Conservation (phyloP, 1,140 invertebrate species). For the Habropoda laboriosa region DNA sequence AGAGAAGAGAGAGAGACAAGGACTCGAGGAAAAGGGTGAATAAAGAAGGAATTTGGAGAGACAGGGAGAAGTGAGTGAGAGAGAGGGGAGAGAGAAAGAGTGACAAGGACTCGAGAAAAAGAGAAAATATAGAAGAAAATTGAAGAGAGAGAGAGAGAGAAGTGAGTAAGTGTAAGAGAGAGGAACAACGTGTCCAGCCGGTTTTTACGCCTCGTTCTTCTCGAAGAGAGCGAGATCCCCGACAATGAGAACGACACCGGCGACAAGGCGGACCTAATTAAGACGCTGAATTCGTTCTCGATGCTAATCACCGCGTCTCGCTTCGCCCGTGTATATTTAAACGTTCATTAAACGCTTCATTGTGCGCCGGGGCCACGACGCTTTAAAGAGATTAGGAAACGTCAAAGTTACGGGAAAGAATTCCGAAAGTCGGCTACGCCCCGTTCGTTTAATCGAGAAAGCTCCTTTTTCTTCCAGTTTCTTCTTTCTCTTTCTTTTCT, state of each 20-base stretch:
- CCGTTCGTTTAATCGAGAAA: background rate
- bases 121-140: background rate
- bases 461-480: too few species aligned
- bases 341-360: conserved; percentile 32
- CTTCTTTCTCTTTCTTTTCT: background rate
- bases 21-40: conserved; percentile 3
- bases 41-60: background rate
- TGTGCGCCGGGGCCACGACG: background rate
- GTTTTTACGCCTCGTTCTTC: conserved; percentile 51
- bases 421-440: background rate
- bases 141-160: background rate
- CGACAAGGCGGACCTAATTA: conserved; percentile 44
- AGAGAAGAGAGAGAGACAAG: too few species aligned
- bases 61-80: too few species aligned
- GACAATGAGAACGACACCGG: conserved; percentile 36
- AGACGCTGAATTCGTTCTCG: conserved; percentile 41
- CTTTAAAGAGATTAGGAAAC: conserved; percentile 29
- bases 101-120: too few species aligned
- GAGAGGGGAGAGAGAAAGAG: too few species aligned
- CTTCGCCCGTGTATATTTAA: conserved; percentile 31
- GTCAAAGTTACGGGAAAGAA: background rate
- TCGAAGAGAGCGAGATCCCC: background rate
- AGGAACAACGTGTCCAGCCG: conserved; percentile 37
- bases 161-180: background rate
- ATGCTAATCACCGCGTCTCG: conserved; percentile 44